These are phyloP conservation scores for Actenoides lindsayi DNA, from an alignment of 2,113 vertebrate genomes.

Conservation along the genomic window DNA sequence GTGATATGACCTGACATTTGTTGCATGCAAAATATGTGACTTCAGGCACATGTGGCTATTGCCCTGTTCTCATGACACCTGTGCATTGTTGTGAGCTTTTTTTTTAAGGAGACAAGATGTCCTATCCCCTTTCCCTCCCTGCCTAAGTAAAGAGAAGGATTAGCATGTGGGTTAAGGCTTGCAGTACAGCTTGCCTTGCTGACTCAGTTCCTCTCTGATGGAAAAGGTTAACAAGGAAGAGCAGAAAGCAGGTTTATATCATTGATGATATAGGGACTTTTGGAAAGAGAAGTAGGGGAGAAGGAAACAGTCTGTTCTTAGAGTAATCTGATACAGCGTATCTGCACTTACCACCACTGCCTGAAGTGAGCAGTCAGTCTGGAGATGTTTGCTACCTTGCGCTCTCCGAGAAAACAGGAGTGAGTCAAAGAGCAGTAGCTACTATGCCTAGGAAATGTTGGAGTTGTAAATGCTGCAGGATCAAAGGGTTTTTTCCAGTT, in stretches of 20 bases:
- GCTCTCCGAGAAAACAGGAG: not conserved
- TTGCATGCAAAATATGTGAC: not conserved
- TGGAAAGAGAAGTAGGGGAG: not conserved
- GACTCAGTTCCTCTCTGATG: not conserved
- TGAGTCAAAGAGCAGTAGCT: not conserved
- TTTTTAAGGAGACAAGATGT: not conserved
- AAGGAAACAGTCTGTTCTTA: not conserved
- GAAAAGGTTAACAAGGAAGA: not conserved
- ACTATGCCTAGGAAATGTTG: not conserved
- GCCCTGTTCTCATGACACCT: not conserved
- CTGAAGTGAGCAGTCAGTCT: not conserved
- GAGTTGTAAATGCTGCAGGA: not conserved
- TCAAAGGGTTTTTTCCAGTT: not conserved
- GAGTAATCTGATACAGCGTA: not conserved
- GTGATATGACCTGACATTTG: not conserved
- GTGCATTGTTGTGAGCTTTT: not conserved
- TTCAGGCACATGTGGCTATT: not conserved
- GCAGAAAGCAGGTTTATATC: not conserved
- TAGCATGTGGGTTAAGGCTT: not conserved
- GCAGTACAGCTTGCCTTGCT: not conserved
- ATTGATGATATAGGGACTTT: not conserved
- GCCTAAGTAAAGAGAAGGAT: not conserved
- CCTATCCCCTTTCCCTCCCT: not conserved
- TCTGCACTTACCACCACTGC: not conserved
- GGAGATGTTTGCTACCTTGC: not conserved